Percentiles rank a stretch among this genome's conserved stretches.
phyloP scores from a whole-genome alignment of 2,888 invertebrate species.

The Cephus runcator region DNA sequence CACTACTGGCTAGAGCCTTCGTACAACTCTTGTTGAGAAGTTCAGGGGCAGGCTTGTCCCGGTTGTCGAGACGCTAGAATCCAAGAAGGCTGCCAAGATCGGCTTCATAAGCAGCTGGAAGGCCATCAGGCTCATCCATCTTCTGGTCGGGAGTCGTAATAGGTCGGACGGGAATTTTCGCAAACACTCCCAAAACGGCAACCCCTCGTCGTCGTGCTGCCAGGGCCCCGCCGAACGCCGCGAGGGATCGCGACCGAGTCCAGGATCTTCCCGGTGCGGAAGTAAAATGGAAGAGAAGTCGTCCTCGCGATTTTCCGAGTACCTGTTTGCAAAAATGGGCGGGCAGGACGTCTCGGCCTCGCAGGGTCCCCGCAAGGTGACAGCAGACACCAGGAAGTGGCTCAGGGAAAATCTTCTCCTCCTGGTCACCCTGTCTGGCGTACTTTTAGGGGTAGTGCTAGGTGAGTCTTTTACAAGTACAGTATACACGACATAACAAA shows the following conservation, averaged over 20 bases:
- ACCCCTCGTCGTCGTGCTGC: slow-evolving; percentile 63
- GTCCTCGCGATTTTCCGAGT: slow-evolving; percentile 75
- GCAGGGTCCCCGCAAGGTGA: slow-evolving; percentile 74
- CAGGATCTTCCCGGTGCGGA: slow-evolving; percentile 43
- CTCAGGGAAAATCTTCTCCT: slow-evolving; percentile 82
- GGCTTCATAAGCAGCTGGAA: slow-evolving; percentile 52
- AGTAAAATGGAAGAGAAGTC: slow-evolving; percentile 64
- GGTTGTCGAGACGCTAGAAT: neutral
- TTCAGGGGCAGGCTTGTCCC: neutral
- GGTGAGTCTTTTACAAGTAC: slow-evolving; percentile 68
- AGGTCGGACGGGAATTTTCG: slow-evolving; percentile 59
- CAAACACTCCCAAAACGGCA: slow-evolving; percentile 65
- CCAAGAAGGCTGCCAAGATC: slow-evolving; percentile 48
- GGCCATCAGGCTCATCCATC: slow-evolving; percentile 54
- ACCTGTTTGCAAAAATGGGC: slow-evolving; percentile 84
- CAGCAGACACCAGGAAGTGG: slow-evolving; percentile 74
- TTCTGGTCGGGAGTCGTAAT: slow-evolving; percentile 56
- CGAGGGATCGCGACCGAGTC: slow-evolving; percentile 57
- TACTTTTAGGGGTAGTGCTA: slow-evolving; percentile 77
- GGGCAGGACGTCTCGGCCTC: slow-evolving; percentile 65
- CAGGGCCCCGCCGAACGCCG: slow-evolving; percentile 63
- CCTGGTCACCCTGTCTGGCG: slow-evolving; percentile 83
- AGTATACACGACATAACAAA: neutral
- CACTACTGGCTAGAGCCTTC: neutral
- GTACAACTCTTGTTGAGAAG: neutral